phyloP scores from a whole-genome alignment of 2,797 vertebrate species.

The Pseudopleuronectes americanus region DNA sequence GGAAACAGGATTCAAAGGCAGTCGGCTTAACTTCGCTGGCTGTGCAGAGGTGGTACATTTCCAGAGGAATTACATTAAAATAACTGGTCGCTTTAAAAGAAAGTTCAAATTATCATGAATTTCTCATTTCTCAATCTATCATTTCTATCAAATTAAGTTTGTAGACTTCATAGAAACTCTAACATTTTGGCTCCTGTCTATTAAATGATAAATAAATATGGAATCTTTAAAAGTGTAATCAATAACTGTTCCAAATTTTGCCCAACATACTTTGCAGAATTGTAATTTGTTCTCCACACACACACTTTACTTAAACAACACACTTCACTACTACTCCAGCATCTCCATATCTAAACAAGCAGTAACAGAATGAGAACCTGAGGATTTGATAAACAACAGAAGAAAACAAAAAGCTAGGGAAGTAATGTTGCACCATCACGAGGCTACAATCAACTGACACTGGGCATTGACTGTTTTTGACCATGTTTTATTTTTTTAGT shows the following conservation, averaged over 20 bases:
- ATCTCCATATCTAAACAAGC: not conserved
- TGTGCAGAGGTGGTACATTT: not conserved
- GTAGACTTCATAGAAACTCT: too few species aligned
- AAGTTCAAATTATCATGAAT: not conserved
- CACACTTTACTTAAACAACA: too few species aligned
- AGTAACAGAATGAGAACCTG: not conserved
- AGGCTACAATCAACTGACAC: slow-evolving; percentile 64
- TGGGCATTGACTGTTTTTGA: slow-evolving; percentile 69
- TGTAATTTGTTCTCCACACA: not conserved
- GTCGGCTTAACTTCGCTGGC: too few species aligned
- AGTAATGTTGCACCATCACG: not conserved
- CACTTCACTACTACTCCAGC: too few species aligned
- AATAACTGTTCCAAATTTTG: not conserved
- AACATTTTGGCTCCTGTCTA: not conserved
- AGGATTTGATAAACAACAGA: not conserved
- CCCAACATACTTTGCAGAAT: not conserved
- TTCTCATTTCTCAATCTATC: not conserved
- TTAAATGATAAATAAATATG: not conserved
- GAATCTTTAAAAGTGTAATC: not conserved
- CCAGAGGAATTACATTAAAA: not conserved
- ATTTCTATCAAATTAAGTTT: too few species aligned
- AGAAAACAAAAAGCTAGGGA: not conserved
- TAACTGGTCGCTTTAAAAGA: not conserved
- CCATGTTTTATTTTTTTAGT: slow-evolving; percentile 83
- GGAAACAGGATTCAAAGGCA: too few species aligned